Base-by-base conservation (phyloP, 2,113 vertebrate species). In the Pardalotus punctatus region DNA sequence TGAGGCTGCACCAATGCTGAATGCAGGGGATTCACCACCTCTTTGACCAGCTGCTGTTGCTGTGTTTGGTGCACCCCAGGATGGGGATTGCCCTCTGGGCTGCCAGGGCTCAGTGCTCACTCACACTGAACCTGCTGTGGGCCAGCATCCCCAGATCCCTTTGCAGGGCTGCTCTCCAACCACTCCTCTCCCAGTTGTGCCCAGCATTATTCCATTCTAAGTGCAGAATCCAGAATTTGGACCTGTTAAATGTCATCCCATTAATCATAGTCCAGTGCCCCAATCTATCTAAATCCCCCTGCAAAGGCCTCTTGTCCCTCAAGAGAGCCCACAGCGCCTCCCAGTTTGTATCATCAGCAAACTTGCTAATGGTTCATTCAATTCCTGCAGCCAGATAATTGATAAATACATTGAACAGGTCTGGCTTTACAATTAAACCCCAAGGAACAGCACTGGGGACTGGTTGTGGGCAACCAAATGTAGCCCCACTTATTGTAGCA, bases 201-300 rank as follows among this genome's bases (percentile, higher is more conserved):
- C 40, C 20, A 25, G 23, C 1, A 4, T 51, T 47, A 38, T 3
- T 78, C 36, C 1, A 2, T 71, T 8, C 31, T 43, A 7, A 3
- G 12, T 33, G 22, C 25, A 67, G 54, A 48, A 73, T 67, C 40
- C 15, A 35, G 27, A 6, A 48, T 67, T 33, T 58, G 15, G 16
- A 40, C 11, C 2, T 33, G 9, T 23, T 58, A 38, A 5, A 53
- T 31, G 53, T 47, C 45, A 60, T 72, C 60, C 18, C 22, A 19
- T 47, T 35, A 14, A 35, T 58, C 29, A 40, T 2, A 40, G 5
- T 14, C 21, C 27, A 54, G 23, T 36, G 27, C 6, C 19, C 14
- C 40, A 60, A 6, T 54, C 38, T 54, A 6, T 38, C 16, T 24
- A 51, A 6, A 77, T 64, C 22, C 19, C 29, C 72, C 38, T 72